phyloP scores from a whole-genome alignment of 1,140 invertebrate genomes.

The Cydia splendana region DNA sequence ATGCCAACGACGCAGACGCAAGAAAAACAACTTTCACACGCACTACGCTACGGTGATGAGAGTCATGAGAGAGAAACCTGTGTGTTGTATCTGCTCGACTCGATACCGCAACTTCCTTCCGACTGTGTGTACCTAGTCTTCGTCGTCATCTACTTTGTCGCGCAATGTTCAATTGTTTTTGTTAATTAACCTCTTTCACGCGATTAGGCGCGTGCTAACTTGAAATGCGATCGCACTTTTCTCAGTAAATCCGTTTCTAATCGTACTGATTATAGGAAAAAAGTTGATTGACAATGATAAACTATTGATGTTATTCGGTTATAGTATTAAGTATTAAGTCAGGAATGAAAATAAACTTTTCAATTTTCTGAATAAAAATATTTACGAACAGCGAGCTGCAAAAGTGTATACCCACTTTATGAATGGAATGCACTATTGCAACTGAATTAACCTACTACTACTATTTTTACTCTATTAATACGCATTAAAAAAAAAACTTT shows the following conservation, averaged over 20 bases:
- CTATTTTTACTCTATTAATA: no score
- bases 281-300: conserved; percentile 1
- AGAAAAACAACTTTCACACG: conserved; percentile 72
- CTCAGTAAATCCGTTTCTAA: not conserved
- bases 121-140: conserved; percentile 30
- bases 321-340: not conserved
- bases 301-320: not conserved
- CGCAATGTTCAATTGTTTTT: not conserved
- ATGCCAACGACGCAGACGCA: conserved; percentile 41
- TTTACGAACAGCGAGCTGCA: no score
- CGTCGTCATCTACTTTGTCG: conserved; percentile 7
- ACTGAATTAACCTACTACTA: no score
- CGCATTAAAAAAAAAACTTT: no score
- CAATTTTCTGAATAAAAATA: no score
- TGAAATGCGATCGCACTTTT: conserved; percentile 8
- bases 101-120: conserved; percentile 47
- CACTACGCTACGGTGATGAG: conserved; percentile 41
- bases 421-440: no score
- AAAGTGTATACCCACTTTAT: no score
- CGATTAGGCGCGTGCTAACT: not conserved
- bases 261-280: not conserved
- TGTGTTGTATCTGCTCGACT: conserved; percentile 25
- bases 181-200: not conserved
- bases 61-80: conserved; percentile 56
- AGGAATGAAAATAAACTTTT: not conserved